A percentile compares a stretch with the other conserved stretches of the same genome.
Evolutionary conservation across 2,797 vertebrate genomes (phyloP).

Genomic region (Streptopelia turtur): DNA sequence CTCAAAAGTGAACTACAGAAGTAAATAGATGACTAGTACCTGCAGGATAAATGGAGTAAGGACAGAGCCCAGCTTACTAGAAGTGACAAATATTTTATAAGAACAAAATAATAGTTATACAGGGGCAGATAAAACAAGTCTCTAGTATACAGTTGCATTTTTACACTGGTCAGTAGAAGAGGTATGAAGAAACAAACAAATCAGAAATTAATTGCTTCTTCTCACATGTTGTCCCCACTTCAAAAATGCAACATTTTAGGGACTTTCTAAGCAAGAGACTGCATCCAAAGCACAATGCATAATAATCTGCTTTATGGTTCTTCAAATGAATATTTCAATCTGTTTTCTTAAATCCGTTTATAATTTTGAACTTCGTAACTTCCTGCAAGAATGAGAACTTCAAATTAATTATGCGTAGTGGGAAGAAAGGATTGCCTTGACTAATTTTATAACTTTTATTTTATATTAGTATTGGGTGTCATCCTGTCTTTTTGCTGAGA

Average conservation of each 20-base stretch:
- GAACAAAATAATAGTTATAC: neutral
- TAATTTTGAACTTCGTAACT: neutral
- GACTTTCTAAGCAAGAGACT: neutral
- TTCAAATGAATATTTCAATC: neutral
- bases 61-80: neutral
- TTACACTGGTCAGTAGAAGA: neutral
- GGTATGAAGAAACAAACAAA: neutral
- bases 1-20: neutral
- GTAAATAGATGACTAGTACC: neutral
- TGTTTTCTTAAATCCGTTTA: neutral
- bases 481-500: neutral
- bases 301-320: neutral
- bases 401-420: neutral
- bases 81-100: neutral
- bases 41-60: neutral
- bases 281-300: neutral
- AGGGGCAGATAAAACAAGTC: neutral
- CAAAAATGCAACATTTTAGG: neutral
- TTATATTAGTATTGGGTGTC: neutral
- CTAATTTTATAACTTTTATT: neutral
- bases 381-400: neutral
- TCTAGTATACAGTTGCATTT: neutral
- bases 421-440: neutral
- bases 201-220: neutral
- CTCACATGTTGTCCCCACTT: neutral